Percentiles rank a stretch among this genome's conserved stretches.
Evolutionary conservation across 2,113 vertebrate genomes (phyloP).

Genomic region (Peromyscus leucopus): DNA sequence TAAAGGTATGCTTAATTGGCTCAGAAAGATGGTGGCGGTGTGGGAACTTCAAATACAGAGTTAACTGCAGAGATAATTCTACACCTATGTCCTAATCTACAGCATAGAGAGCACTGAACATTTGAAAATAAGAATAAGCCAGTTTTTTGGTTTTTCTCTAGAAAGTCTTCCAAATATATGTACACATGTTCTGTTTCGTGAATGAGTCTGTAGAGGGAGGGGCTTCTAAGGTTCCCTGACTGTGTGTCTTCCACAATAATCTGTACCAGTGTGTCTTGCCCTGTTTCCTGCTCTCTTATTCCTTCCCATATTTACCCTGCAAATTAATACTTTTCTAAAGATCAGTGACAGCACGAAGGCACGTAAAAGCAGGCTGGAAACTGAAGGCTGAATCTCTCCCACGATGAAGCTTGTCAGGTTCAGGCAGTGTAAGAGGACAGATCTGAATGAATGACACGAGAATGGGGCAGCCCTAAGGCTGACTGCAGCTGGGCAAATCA

Average conservation of each 20-base stretch:
- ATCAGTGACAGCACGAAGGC: neutral
- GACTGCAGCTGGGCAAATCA: neutral
- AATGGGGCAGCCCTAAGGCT: neutral
- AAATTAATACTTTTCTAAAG: constrained; percentile 45
- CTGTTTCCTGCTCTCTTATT: constrained; percentile 26
- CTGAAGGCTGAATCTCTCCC: neutral
- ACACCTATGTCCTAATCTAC: constrained; percentile 56
- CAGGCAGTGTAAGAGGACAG: neutral
- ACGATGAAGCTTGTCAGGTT: neutral
- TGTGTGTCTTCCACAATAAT: neutral
- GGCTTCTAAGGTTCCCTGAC: neutral
- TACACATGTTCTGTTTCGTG: neutral
- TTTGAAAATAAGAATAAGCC: constrained; percentile 29
- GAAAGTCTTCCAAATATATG: neutral
- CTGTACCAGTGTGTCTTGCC: neutral
- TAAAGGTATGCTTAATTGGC: constrained; percentile 77
- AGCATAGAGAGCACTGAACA: constrained; percentile 13
- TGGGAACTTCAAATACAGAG: constrained; percentile 68
- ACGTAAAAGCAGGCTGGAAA: neutral
- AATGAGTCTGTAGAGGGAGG: neutral
- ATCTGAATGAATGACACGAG: neutral
- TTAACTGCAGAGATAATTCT: constrained; percentile 62
- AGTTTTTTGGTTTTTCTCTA: neutral
- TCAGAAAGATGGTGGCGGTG: constrained; percentile 70
- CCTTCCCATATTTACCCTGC: neutral